Percentiles rank a stretch among this genome's conserved stretches.
phyloP scores from a whole-genome alignment of 2,797 vertebrate species.

The Columba guinea region DNA sequence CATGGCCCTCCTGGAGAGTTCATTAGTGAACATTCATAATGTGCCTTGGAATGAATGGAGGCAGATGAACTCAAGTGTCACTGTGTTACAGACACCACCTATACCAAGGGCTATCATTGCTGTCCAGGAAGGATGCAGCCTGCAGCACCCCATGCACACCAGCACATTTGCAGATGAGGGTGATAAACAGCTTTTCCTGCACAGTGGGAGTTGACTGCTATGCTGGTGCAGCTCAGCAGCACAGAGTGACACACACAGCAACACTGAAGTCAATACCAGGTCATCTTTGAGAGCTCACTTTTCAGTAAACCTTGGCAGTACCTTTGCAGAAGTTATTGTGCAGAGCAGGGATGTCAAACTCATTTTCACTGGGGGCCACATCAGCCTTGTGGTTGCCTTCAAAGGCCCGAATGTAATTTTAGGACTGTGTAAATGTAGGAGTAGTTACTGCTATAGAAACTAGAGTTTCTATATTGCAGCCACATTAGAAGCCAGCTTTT shows the following conservation, averaged over 20 bases:
- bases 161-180: neutral
- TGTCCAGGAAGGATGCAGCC: neutral
- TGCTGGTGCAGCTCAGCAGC: neutral
- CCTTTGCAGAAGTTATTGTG: neutral
- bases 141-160: neutral
- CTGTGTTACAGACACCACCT: neutral
- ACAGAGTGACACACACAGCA: neutral
- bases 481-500: neutral
- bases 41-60: neutral
- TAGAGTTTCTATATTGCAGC: neutral
- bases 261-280: neutral
- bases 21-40: slow-evolving; percentile 29
- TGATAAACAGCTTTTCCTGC: neutral
- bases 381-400: no score
- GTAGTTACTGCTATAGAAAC: no score
- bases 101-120: neutral
- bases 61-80: slow-evolving; percentile 42
- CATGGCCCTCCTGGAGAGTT: neutral
- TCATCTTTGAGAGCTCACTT: neutral
- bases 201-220: neutral
- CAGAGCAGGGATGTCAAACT: no score
- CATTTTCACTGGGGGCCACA: no score
- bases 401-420: no score
- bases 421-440: no score
- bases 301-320: neutral